Conservation (phyloP, 2,797 vertebrate genomes). For the Melanotaenia pygmaea region DNA sequence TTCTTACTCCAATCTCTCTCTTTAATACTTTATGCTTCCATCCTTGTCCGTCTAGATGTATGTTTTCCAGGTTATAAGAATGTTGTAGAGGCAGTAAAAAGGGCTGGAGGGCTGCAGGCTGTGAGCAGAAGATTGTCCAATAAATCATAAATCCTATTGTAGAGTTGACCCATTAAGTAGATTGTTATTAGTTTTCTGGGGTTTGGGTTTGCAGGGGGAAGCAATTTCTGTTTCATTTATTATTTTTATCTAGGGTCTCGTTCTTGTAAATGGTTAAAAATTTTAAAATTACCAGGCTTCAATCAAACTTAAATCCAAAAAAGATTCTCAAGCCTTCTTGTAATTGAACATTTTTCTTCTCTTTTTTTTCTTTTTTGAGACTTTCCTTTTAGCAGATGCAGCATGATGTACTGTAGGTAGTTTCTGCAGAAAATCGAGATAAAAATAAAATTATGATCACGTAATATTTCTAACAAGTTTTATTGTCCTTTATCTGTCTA, state of each 20-base stretch:
- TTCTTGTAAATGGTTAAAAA: slow-evolving; percentile 28
- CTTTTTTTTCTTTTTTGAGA: no score
- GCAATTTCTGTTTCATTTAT: slow-evolving; percentile 51
- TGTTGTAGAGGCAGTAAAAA: slow-evolving; percentile 33
- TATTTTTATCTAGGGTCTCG: slow-evolving; percentile 56
- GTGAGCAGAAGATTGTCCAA: slow-evolving; percentile 64
- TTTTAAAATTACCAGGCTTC: slow-evolving; percentile 39
- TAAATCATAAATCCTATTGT: slow-evolving; percentile 71
- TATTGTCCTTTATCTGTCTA: no score
- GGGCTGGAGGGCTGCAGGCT: slow-evolving; percentile 52
- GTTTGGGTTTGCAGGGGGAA: slow-evolving; percentile 58
- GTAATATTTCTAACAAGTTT: no score
- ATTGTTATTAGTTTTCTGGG: slow-evolving; percentile 61
- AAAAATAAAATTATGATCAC: no score
- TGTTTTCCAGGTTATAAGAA: slow-evolving; percentile 32
- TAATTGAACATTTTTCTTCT: no score
- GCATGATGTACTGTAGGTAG: no score
- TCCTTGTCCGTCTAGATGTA: not conserved
- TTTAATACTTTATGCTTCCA: not conserved
- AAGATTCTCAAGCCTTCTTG: no score
- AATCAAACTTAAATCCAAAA: slow-evolving; percentile 24
- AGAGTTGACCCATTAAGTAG: slow-evolving; percentile 67
- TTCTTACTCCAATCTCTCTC: not conserved
- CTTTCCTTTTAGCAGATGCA: no score
- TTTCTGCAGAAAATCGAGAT: no score